Evolutionary conservation across 2,888 invertebrate genomes (phyloP).

Genomic region (Cataglyphis altisquamis): DNA sequence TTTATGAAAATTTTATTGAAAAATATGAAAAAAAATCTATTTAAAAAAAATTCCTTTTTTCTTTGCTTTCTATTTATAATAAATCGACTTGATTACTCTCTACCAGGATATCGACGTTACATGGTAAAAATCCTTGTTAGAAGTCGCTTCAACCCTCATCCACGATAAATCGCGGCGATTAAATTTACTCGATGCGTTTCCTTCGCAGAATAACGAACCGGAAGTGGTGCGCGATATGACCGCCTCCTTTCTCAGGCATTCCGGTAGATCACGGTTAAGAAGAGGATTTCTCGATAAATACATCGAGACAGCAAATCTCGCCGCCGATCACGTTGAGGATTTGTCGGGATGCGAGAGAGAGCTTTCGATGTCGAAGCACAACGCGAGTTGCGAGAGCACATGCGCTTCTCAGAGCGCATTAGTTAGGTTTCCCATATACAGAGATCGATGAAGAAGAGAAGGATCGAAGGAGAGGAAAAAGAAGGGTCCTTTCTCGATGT

Average conservation of each 20-base stretch:
- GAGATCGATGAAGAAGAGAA: constrained; percentile 51
- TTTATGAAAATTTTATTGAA: neutral
- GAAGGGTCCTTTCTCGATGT: constrained; percentile 69
- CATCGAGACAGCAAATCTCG: constrained; percentile 59
- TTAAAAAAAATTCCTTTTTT: neutral
- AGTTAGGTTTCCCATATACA: constrained; percentile 58
- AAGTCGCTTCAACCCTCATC: constrained; percentile 24
- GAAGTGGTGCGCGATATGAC: constrained; percentile 63
- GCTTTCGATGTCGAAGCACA: constrained; percentile 58
- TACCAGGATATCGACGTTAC: neutral
- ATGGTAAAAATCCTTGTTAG: neutral
- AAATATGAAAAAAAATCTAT: neutral
- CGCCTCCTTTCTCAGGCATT: constrained; percentile 70
- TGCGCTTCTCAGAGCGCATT: constrained; percentile 61
- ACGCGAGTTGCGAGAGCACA: constrained; percentile 44
- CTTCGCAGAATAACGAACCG: constrained; percentile 56
- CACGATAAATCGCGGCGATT: constrained; percentile 41
- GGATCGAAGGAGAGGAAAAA: constrained; percentile 31
- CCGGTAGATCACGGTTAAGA: constrained; percentile 73
- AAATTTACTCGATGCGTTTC: constrained; percentile 14
- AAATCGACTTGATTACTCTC: neutral
- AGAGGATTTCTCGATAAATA: constrained; percentile 61
- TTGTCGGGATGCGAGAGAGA: constrained; percentile 59
- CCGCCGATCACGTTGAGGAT: constrained; percentile 73
- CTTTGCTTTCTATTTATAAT: neutral